Base-by-base conservation (phyloP, 2,888 invertebrate species). In the Phalangium opilio region DNA sequence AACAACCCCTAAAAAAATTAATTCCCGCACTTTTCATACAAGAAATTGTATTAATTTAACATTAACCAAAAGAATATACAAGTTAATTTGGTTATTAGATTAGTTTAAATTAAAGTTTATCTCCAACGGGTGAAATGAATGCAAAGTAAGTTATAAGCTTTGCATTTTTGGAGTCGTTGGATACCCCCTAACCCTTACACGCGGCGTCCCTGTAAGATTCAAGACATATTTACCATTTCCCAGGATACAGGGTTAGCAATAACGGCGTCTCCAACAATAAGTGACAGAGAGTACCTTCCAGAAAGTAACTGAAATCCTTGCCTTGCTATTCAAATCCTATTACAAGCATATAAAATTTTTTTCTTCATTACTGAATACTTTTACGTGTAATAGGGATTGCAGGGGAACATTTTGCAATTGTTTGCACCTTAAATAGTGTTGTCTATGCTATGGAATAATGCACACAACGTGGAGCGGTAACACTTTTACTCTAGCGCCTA, bases 261-360 rank as follows among this genome's bases (percentile, higher is more conserved):
- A 5, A 87, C 77, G 48, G 85, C 78, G 72, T 96, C 98, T 3
- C 96, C 98, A 45, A 96, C 72, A 56, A 89, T 80, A 52, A 96
- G 63, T 57, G 81, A 81, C 54, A 95, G 71, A 52, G 77, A 73
- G 69, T 91, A 91, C 40, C 73, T 67, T 34, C 90, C 95, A 41
- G 82, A 81, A 46, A 74, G 55, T 76, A 73, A 48, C 75, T 75
- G 60, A 96, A 78, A 60, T 87, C 86, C 59, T 78, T 77, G 14
- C 79, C 57, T 84, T 77, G 38, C 77, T 73, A 40, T 80, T 81
- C 41, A 91, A 75, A 65, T 87, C 85, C 70, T 70, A 58, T 2
- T 56, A 55, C 38, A 44, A 19, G 17, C 3, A 34, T 34, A 34
- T 3, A 34, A 34, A 12, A 34, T n/a, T 33, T n/a, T 33, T 33